A percentile compares a stretch with the other conserved stretches of the same genome.
Conservation (phyloP, 2,113 vertebrate species). For the Stercorarius parasiticus region DNA sequence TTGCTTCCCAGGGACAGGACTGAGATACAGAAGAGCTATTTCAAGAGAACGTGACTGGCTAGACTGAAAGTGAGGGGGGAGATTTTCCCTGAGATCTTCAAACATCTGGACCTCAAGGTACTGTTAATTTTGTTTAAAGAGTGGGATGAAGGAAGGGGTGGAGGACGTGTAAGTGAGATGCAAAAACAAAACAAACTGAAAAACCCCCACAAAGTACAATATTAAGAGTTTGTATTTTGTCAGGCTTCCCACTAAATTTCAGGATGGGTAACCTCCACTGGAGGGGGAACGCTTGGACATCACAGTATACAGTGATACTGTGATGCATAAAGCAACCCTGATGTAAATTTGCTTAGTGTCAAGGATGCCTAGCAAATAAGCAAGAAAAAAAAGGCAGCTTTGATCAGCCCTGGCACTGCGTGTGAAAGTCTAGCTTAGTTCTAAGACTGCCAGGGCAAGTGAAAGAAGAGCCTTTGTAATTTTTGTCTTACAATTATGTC, state of each 20-base stretch:
- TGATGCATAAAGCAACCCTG: background rate
- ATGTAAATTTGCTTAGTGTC: background rate
- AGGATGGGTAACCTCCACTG: background rate
- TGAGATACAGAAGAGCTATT: background rate
- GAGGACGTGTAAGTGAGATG: background rate
- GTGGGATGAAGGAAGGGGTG: background rate
- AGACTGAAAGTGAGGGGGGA: background rate
- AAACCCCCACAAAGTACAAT: background rate
- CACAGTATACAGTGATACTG: background rate
- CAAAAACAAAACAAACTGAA: background rate
- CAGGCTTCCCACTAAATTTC: background rate
- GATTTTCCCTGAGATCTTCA: background rate
- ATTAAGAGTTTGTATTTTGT: background rate
- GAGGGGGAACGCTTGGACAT: background rate
- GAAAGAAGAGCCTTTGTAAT: conserved; percentile 49
- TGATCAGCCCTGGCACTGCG: background rate
- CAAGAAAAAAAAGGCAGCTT: background rate
- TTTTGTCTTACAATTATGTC: conserved; percentile 57
- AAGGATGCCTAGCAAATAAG: background rate
- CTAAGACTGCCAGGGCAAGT: conserved; percentile 16
- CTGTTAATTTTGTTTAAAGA: background rate
- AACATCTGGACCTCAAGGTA: background rate
- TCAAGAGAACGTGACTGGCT: background rate
- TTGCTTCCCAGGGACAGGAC: conserved; percentile 33
- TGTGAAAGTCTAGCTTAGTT: conserved; percentile 35